Conservation (phyloP, 2,888 invertebrate species). For the Rotaria magnacalcarata region DNA sequence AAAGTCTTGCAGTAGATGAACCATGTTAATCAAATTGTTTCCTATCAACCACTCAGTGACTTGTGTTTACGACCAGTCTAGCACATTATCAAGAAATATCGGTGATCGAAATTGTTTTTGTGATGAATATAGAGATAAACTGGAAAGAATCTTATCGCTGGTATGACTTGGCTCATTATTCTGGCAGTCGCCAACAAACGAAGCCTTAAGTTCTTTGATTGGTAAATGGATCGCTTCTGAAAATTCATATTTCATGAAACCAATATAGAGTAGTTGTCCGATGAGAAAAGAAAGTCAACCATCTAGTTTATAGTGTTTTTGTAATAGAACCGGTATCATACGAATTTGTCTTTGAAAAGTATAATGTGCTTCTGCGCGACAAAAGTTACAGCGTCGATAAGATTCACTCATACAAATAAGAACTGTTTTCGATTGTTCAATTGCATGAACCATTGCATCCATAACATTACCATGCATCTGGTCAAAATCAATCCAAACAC, state of each 20-base stretch:
- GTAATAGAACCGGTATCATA: neutral
- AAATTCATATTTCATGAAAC: neutral
- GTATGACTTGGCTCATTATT: too few relatives aligned
- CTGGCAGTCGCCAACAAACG: too few relatives aligned
- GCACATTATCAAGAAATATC: too few relatives aligned
- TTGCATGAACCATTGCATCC: slow-evolving; percentile 28
- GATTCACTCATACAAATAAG: slow-evolving; percentile 25
- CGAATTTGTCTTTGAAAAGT: neutral
- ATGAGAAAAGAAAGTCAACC: neutral
- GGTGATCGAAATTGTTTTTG: too few relatives aligned
- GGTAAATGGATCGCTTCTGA: neutral
- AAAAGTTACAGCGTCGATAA: neutral
- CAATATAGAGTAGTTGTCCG: neutral
- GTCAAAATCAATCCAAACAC: neutral
- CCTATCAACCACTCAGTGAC: too few relatives aligned
- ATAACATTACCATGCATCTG: neutral
- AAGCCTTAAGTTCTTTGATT: neutral
- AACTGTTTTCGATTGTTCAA: neutral
- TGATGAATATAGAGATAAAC: too few relatives aligned
- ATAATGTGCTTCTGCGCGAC: slow-evolving; percentile 33
- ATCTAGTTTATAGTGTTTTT: neutral
- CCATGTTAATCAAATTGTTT: too few relatives aligned
- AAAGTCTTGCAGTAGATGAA: too few relatives aligned
- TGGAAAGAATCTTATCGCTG: too few relatives aligned
- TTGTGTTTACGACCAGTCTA: too few relatives aligned